These are phyloP conservation scores for Paramormyrops kingsleyae DNA, from an alignment of 2,113 vertebrate species.

Conservation along the genomic window DNA sequence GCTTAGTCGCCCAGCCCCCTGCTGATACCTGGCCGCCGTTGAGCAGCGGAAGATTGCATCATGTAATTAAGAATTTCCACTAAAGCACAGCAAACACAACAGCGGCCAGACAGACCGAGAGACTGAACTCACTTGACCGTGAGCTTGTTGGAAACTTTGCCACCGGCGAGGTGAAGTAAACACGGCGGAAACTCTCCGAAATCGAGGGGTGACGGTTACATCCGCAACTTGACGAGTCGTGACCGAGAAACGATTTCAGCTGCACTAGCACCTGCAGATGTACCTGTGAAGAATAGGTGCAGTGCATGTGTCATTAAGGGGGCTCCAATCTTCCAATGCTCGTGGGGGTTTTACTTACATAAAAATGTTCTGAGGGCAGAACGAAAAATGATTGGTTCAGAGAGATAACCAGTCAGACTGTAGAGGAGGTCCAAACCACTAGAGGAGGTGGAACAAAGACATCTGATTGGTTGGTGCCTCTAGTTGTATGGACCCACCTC, in stretches of 20 bases:
- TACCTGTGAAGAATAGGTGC: neutral
- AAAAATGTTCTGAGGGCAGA: too few species aligned
- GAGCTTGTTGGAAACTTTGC: neutral
- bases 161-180: neutral
- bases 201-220: neutral
- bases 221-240: neutral
- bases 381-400: too few species aligned
- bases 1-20: neutral
- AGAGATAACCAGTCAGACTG: too few species aligned
- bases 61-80: constrained; percentile 25
- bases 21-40: neutral
- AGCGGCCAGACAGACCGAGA: constrained; percentile 12
- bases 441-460: too few species aligned
- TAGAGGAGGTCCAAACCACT: too few species aligned
- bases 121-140: neutral
- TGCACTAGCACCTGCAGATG: neutral
- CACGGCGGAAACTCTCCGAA: neutral
- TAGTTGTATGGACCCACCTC: too few species aligned
- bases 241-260: neutral
- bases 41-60: constrained; percentile 26
- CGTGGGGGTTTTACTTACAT: too few species aligned
- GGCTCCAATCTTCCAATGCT: neutral
- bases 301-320: neutral
- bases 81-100: constrained; percentile 37
- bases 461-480: too few species aligned